Base-by-base conservation (phyloP, 2,888 invertebrate genomes). In the Biston stratarius region DNA sequence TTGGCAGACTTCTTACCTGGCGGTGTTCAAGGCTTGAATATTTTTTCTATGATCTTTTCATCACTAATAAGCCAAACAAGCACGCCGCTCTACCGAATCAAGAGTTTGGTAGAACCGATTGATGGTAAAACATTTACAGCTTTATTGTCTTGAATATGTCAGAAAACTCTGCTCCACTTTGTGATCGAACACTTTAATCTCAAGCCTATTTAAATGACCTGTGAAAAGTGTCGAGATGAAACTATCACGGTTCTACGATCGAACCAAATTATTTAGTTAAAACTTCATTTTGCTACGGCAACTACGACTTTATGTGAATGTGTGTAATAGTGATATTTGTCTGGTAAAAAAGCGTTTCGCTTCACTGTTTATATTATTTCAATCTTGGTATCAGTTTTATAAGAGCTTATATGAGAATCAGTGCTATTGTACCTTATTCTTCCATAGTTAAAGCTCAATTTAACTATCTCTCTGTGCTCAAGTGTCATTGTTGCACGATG, bases 401-500 rank as follows among this genome's bases (percentile, higher is more conserved):
- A 14, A n/a, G 12, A n/a, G 44, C n/a, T n/a, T 45, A 12, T 6
- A 12, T 44, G n/a, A 14, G 15, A 47, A 9, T 15, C 15, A 48
- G 24, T 11, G 11, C 48, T 14, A 3, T 12, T 42, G 14, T n/a
- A 12, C 42, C 55, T 42, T 42, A 33, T 55, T 55, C 33, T 33
- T 55, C n/a, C n/a, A n/a, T 40, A 48, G 7, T 38, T 58, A 47
- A 64, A 42, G 64, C 67, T 62, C 59, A 64, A 67, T 68, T 61
- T 57, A 44, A 24, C 47, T 64, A 61, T 64, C 24, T 48, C n/a
- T 24, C 14, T 34, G 14, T 64, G 59, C 64, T 64, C 59, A 64
- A 59, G 61, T 64, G 61, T 68, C 71, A 51, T 59, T 57, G 67
- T 67, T 64, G 57, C 38, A 53, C 51, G 36, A 56, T 42, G 36